Evolutionary conservation across 2,888 invertebrate species (phyloP).

Genomic region (Platycheirus albimanus): DNA sequence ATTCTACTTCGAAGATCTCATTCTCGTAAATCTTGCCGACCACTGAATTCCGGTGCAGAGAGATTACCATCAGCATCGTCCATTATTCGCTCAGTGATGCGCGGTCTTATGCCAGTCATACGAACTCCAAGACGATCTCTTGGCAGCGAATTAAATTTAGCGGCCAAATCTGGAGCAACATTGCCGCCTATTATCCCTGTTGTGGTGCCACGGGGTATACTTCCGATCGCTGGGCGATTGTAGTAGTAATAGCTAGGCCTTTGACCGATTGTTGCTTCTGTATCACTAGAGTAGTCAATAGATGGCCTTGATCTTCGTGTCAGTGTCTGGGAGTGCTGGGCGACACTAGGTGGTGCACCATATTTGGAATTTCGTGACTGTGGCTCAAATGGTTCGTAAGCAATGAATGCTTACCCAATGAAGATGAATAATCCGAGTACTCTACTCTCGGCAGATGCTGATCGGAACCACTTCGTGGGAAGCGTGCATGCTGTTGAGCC

Average conservation of each 20-base stretch:
- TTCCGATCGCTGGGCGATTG: slow-evolving; percentile 82
- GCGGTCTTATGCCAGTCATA: slow-evolving; percentile 83
- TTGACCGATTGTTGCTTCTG: slow-evolving; percentile 94
- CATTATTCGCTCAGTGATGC: slow-evolving; percentile 85
- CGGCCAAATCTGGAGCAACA: slow-evolving; percentile 80
- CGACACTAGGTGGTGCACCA: slow-evolving; percentile 82
- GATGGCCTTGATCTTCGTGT: slow-evolving; percentile 89
- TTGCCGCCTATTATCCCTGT: slow-evolving; percentile 80
- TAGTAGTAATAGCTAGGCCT: slow-evolving; percentile 91
- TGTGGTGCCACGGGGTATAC: slow-evolving; percentile 81
- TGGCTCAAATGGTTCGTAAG: slow-evolving; percentile 86
- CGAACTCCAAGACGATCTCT: slow-evolving; percentile 86
- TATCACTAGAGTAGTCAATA: slow-evolving; percentile 96
- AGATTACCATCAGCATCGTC: slow-evolving; percentile 91
- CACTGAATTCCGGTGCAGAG: slow-evolving; percentile 91
- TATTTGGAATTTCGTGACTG: slow-evolving; percentile 83
- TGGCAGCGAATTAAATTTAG: slow-evolving; percentile 90
- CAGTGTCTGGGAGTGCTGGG: slow-evolving; percentile 84
- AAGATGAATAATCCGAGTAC: slow-evolving; percentile 92
- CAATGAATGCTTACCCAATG: slow-evolving; percentile 89
- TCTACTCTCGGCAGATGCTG: slow-evolving; percentile 94
- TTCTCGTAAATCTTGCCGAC: slow-evolving; percentile 85
- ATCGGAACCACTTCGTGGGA: slow-evolving; percentile 95
- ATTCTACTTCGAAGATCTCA: slow-evolving; percentile 82
- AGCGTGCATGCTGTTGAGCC: slow-evolving; percentile 82